These are phyloP conservation scores for Formica aserva DNA, from an alignment of 2,888 invertebrate genomes.

Conservation along the genomic window DNA sequence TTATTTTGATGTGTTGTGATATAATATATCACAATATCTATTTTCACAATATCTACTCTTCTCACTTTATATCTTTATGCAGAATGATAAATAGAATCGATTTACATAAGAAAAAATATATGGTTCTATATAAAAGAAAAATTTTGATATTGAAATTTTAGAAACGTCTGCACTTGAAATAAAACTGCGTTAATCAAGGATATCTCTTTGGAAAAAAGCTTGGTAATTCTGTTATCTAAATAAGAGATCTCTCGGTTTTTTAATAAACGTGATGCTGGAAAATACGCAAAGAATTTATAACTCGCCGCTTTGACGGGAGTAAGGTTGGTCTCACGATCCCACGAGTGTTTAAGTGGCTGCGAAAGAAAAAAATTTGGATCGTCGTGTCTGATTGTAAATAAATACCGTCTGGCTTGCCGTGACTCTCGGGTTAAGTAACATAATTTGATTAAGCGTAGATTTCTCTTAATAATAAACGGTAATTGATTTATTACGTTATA, in stretches of 20 bases:
- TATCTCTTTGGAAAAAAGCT: background rate
- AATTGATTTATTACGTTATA: slow-evolving; percentile 80
- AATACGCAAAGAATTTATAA: slow-evolving; percentile 9
- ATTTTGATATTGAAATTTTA: background rate
- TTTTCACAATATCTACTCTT: background rate
- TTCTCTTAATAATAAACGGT: slow-evolving; percentile 81
- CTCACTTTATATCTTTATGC: background rate
- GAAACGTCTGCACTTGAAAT: background rate
- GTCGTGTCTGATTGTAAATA: background rate
- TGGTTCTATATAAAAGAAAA: background rate
- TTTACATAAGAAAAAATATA: background rate
- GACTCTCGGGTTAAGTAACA: slow-evolving; percentile 79
- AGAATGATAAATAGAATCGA: background rate
- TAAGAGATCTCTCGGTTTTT: no score
- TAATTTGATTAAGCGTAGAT: slow-evolving; percentile 83
- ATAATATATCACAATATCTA: background rate
- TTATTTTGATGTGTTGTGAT: background rate
- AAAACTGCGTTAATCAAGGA: background rate
- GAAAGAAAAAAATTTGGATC: slow-evolving; percentile 48
- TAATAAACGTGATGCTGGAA: background rate
- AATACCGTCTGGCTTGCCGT: slow-evolving; percentile 60
- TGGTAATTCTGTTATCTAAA: background rate
- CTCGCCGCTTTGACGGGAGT: background rate
- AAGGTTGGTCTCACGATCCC: slow-evolving; percentile 24
- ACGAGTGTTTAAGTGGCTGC: slow-evolving; percentile 41